Base-by-base conservation (phyloP, 92 coral and sea anemone species). In the Parazoanthus swiftii region DNA sequence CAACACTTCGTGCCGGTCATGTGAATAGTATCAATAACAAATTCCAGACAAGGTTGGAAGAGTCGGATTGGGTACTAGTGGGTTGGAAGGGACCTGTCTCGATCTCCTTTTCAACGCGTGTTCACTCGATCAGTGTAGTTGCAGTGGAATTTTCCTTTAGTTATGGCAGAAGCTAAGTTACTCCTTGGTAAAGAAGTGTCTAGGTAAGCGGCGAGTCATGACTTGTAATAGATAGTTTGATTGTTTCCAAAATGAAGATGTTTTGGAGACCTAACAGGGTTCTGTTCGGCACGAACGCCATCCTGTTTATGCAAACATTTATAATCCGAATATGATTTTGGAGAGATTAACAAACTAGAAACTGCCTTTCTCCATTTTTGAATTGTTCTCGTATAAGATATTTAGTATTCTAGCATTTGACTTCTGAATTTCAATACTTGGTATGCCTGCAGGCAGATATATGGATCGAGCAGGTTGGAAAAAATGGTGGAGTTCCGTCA, bases 161-260 rank as follows among this genome's bases (percentile, higher is more conserved):
- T 33, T 21, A 84, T 84, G 87, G 87, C 79, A 70, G 87, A 84
- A 44, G 87, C 87, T 25, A 48, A 84, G 25, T 51, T 71, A 48
- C 87, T 84, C 15, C 87, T 84, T 84, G 87, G 87, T 26, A 84
- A 84, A 72, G 87, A 84, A 44, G 87, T 84, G n/a, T 48, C 78
- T 16, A 38, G 75, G 87, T 84, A 44, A 84, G 79, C 72, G 18
- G 15, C 21, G 15, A 5, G 58, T 33, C 75, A 26, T 71, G 26
- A 42, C 26, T 84, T 43, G 43, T n/a, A 26, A 16, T 54, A 21
- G 29, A 13, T 46, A 38, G 29, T 51, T 83, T 72, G 11, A n/a
- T 82, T 77, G 18, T 13, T 25, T 51, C 8, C 6, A 25, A 21
- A 48, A 21, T 11, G 33, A 29, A 21, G 59, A 18, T 38, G 15